A percentile compares a stretch with the other conserved stretches of the same genome.
These are phyloP conservation scores for Argyresthia albistria DNA, from an alignment of 2,888 invertebrate genomes.

Conservation along the genomic window DNA sequence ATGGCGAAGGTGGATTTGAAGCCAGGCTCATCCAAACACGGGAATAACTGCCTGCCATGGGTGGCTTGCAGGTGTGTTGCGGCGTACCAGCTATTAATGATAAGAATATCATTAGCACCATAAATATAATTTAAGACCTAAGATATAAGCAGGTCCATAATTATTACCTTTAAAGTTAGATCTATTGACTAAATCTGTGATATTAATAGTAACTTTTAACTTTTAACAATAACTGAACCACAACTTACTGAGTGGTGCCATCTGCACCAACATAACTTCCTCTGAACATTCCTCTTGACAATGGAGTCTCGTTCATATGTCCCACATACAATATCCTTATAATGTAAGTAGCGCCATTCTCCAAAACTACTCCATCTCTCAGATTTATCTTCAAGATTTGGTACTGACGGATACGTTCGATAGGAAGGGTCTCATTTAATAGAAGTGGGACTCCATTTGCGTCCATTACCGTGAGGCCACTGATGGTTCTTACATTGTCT, in stretches of 20 bases:
- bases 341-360: slow-evolving; percentile 24
- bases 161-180: too few species aligned
- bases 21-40: slow-evolving; percentile 88
- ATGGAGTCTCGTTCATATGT: slow-evolving; percentile 57
- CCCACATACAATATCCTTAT: slow-evolving; percentile 42
- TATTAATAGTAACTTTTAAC: too few species aligned
- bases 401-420: slow-evolving; percentile 32
- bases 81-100: slow-evolving; percentile 77
- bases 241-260: slow-evolving; percentile 40
- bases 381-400: slow-evolving; percentile 49
- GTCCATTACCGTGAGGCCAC: slow-evolving; percentile 23
- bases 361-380: slow-evolving; percentile 27
- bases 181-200: too few species aligned
- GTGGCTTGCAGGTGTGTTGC: slow-evolving; percentile 86
- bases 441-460: slow-evolving; percentile 17
- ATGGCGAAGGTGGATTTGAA: slow-evolving; percentile 73
- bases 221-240: too few species aligned
- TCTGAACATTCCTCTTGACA: slow-evolving; percentile 55
- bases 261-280: slow-evolving; percentile 39
- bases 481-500: slow-evolving; percentile 45
- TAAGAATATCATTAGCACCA: too few species aligned
- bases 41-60: slow-evolving; percentile 84
- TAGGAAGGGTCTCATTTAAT: slow-evolving; percentile 21
- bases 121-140: too few species aligned
- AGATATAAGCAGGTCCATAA: too few species aligned